These are phyloP conservation scores for Cryptotermes secundus DNA, from an alignment of 1,140 invertebrate genomes.

Conservation along the genomic window DNA sequence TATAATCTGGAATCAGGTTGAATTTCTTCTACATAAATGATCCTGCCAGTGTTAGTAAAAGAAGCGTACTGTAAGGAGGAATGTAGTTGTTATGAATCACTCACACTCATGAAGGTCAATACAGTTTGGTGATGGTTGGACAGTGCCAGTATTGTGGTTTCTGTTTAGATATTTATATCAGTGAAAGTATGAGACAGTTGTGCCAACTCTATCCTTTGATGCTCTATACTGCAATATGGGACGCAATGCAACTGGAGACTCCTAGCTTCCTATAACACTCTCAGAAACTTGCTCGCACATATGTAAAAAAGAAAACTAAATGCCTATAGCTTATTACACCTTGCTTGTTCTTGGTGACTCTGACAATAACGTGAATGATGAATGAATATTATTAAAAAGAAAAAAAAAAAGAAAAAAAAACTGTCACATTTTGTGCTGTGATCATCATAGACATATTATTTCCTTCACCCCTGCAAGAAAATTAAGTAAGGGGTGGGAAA, in stretches of 20 bases:
- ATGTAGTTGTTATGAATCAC: not conserved
- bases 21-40: not conserved
- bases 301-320: conserved; percentile 7
- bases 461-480: not conserved
- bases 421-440: conserved; percentile 18
- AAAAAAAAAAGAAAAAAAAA: not conserved
- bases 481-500: not conserved
- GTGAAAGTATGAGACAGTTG: not conserved
- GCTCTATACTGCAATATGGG: not conserved
- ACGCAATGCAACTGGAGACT: not conserved
- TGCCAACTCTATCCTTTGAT: not conserved
- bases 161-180: not conserved
- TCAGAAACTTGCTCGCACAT: not conserved
- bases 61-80: not conserved
- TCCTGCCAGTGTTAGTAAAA: not conserved
- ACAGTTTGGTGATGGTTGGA: not conserved
- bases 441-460: conserved; percentile 14
- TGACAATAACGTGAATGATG: conserved; percentile 16
- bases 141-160: not conserved
- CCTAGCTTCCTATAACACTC: conserved; percentile 3
- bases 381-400: conserved; percentile 21
- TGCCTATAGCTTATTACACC: conserved; percentile 14
- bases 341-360: conserved; percentile 15
- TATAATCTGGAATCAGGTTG: not conserved
- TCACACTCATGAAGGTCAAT: not conserved